Conservation (phyloP, 2,113 vertebrate species). For the Trachemys scripta region DNA sequence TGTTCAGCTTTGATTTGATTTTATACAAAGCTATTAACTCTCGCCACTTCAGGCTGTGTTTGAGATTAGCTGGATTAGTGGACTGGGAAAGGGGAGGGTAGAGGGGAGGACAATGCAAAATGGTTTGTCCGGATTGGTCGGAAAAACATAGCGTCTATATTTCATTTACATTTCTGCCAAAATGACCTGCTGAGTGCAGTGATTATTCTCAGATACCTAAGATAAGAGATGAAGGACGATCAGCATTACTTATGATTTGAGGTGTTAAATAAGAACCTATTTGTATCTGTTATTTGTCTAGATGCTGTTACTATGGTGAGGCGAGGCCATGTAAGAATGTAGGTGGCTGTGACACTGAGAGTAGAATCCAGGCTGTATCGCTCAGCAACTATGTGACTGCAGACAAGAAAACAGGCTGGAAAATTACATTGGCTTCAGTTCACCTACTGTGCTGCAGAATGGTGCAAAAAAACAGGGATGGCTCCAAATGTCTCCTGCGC, state of each 20-base stretch:
- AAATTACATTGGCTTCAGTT: slow-evolving; percentile 60
- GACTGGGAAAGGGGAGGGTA: not conserved
- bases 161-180: not conserved
- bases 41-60: not conserved
- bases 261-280: slow-evolving; percentile 35
- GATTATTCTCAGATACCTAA: not conserved
- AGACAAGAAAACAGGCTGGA: slow-evolving; percentile 51
- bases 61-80: not conserved
- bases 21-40: not conserved
- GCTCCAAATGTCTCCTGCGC: slow-evolving; percentile 20
- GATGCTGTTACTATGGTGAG: not conserved
- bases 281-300: slow-evolving; percentile 66
- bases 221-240: not conserved
- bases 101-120: not conserved
- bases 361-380: slow-evolving; percentile 44
- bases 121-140: not conserved
- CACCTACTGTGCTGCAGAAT: slow-evolving; percentile 7
- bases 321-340: not conserved
- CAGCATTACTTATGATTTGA: not conserved
- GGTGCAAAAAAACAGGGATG: slow-evolving; percentile 4
- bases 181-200: not conserved
- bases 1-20: not conserved
- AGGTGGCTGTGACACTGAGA: not conserved
- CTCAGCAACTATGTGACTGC: slow-evolving; percentile 65
- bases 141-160: not conserved